A percentile compares a stretch with the other conserved stretches of the same genome.
These are phyloP conservation scores for Ariolimax columbianus DNA, from an alignment of 2,888 invertebrate genomes.

Conservation along the genomic window DNA sequence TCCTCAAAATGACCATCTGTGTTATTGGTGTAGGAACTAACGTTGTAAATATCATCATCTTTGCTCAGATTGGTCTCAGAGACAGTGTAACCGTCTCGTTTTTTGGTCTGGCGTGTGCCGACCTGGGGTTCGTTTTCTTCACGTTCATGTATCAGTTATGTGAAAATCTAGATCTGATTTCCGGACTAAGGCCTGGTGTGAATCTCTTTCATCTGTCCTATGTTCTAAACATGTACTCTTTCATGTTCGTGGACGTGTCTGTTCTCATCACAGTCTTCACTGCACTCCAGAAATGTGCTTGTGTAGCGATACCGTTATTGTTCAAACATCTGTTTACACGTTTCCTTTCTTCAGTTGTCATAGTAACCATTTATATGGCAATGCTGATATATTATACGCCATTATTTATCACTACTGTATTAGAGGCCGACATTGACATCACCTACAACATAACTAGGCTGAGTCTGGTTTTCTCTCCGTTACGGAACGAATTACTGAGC, in stretches of 20 bases:
- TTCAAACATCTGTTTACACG: not conserved
- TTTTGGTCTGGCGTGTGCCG: constrained; percentile 1
- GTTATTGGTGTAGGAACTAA: not conserved
- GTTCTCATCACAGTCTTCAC: constrained; percentile 10
- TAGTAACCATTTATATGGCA: not conserved
- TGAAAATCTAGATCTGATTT: not conserved
- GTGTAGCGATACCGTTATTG: not conserved
- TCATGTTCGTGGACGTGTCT: not conserved
- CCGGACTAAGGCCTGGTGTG: not conserved
- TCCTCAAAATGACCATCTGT: constrained; percentile 15
- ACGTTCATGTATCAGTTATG: not conserved
- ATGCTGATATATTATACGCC: not conserved
- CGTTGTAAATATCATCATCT: not conserved
- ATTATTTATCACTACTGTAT: not conserved
- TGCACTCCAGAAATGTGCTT: constrained; percentile 17
- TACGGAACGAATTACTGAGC: not conserved
- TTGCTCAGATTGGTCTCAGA: not conserved
- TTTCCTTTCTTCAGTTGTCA: not conserved
- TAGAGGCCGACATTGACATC: not conserved
- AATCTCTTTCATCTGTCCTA: not conserved
- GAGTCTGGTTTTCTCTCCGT: not conserved
- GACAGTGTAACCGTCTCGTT: not conserved
- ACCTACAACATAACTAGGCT: not conserved
- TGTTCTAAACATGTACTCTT: not conserved
- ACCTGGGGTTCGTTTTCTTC: constrained; percentile 3